Conservation (phyloP, 2,797 vertebrate genomes). For the Simalia tracyae region DNA sequence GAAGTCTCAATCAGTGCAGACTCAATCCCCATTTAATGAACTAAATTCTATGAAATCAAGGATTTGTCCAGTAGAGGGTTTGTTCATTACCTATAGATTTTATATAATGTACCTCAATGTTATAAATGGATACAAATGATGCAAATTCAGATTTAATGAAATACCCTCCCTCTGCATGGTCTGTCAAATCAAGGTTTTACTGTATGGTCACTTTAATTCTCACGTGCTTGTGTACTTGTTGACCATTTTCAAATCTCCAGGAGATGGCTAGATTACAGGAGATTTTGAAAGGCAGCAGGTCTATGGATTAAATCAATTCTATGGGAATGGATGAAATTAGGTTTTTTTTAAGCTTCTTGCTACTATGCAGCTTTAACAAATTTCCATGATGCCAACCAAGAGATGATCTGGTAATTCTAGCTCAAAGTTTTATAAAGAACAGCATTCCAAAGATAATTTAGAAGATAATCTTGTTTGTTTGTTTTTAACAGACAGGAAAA, state of each 20-base stretch:
- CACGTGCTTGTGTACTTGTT: neutral
- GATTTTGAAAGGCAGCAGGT: neutral
- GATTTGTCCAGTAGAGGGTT: neutral
- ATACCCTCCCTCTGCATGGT: neutral
- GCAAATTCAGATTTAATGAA: neutral
- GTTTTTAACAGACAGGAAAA: constrained; percentile 65
- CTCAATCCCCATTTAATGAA: neutral
- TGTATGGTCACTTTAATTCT: neutral
- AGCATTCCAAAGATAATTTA: constrained; percentile 65
- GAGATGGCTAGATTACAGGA: constrained; percentile 14
- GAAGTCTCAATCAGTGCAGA: neutral
- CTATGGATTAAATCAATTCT: neutral
- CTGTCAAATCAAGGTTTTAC: neutral
- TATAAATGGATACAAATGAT: neutral
- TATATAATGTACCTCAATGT: neutral
- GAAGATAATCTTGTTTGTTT: constrained; percentile 75
- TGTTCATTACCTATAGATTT: neutral
- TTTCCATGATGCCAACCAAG: neutral
- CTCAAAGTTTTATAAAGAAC: constrained; percentile 55
- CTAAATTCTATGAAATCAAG: neutral
- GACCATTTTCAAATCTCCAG: constrained; percentile 51
- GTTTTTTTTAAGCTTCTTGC: neutral
- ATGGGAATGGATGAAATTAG: neutral
- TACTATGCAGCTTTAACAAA: neutral
- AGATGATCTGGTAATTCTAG: neutral